phyloP scores from a whole-genome alignment of 2,888 invertebrate genomes.

The Pherbina coryleti region DNA sequence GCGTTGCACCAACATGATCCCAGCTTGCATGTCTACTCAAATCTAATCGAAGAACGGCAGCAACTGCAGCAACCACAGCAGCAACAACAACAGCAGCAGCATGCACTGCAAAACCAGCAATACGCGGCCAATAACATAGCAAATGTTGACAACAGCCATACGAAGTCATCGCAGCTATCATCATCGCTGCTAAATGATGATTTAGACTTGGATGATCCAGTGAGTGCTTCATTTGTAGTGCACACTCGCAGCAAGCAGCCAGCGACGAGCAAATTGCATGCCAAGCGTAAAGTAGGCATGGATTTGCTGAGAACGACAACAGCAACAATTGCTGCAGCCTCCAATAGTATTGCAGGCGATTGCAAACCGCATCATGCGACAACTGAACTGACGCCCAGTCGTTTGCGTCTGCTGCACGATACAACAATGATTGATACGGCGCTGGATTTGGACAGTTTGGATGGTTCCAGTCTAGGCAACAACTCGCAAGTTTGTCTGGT shows the following conservation, averaged over 20 bases:
- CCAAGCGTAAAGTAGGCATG: slow-evolving; percentile 48
- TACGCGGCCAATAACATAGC: slow-evolving; percentile 45
- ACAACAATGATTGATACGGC: slow-evolving; percentile 93
- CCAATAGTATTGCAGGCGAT: slow-evolving; percentile 22
- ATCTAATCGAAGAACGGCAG: slow-evolving; percentile 65
- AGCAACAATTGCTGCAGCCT: slow-evolving; percentile 42
- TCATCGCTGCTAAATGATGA: slow-evolving; percentile 68
- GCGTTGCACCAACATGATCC: slow-evolving; percentile 52
- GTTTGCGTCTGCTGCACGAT: slow-evolving; percentile 83
- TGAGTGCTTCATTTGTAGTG: slow-evolving; percentile 65
- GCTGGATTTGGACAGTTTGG: slow-evolving; percentile 87
- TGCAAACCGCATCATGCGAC: slow-evolving; percentile 45
- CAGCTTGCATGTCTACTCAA: slow-evolving; percentile 68
- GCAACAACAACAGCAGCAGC: slow-evolving; percentile 32
- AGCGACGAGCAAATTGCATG: slow-evolving; percentile 43
- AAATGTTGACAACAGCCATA: slow-evolving; percentile 16
- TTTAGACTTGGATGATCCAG: slow-evolving; percentile 69
- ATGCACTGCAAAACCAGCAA: slow-evolving; percentile 36
- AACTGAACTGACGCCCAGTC: slow-evolving; percentile 74
- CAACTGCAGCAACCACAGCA: slow-evolving; percentile 48
- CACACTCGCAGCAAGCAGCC: slow-evolving; percentile 44
- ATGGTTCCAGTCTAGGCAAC: slow-evolving; percentile 79
- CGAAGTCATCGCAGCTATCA: slow-evolving; percentile 51
- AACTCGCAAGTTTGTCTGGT: slow-evolving; percentile 78
- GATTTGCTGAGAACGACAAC: slow-evolving; percentile 44